Conservation (phyloP, 2,888 invertebrate species). For the Elegia similella region DNA sequence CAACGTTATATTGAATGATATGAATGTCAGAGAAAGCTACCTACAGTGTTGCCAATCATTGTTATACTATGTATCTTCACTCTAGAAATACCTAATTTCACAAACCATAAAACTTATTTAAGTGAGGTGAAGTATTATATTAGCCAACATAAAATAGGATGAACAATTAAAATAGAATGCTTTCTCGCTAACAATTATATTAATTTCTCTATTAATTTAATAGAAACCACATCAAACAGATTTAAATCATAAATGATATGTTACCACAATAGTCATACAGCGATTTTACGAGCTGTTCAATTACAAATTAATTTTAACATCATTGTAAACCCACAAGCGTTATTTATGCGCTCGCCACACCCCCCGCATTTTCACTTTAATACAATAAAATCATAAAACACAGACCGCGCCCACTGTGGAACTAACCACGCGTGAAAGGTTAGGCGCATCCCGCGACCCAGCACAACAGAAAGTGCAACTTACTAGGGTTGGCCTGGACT, state of each 20-base stretch:
- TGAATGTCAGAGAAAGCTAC: neutral
- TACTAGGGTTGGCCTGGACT: neutral
- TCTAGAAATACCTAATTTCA: too few relatives aligned
- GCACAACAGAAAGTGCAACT: constrained; percentile 62
- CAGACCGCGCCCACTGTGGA: constrained; percentile 59
- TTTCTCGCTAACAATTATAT: too few relatives aligned
- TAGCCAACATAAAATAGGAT: too few relatives aligned
- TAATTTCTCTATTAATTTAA: too few relatives aligned
- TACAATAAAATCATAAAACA: constrained; percentile 44
- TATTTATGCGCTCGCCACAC: constrained; percentile 28
- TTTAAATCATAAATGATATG: neutral
- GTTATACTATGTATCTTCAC: too few relatives aligned
- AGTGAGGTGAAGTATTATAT: too few relatives aligned
- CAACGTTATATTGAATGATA: neutral
- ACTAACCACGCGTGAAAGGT: constrained; percentile 75
- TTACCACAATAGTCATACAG: neutral
- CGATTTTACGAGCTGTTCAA: neutral
- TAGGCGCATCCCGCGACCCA: constrained; percentile 78
- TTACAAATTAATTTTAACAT: neutral
- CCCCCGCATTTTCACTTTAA: constrained; percentile 34
- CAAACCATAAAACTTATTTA: too few relatives aligned
- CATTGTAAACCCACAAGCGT: constrained; percentile 19
- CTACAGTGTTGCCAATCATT: neutral
- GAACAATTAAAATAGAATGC: too few relatives aligned
- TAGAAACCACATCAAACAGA: too few relatives aligned